A percentile compares a stretch with the other conserved stretches of the same genome.
Evolutionary conservation across 2,888 invertebrate genomes (phyloP).

Genomic region (Hemithea aestivaria): DNA sequence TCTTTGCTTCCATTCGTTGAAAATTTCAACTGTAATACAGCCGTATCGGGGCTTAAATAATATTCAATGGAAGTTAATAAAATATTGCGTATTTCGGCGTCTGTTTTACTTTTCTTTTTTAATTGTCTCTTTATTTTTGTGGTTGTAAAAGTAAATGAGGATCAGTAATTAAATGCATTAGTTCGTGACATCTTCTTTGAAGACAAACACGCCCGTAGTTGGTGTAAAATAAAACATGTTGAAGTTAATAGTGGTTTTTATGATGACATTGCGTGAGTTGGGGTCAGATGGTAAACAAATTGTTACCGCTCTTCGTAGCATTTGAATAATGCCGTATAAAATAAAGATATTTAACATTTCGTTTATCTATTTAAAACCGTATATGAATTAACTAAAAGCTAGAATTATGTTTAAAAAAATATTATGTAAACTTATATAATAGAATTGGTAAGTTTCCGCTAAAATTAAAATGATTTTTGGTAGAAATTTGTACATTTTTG

Average conservation of each 20-base stretch:
- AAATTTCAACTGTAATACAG: conserved; percentile 62
- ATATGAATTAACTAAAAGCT: too few species aligned
- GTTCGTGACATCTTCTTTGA: conserved; percentile 61
- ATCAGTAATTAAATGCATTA: conserved; percentile 40
- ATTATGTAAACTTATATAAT: too few species aligned
- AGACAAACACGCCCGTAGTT: conserved; percentile 52
- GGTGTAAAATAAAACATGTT: conserved; percentile 62
- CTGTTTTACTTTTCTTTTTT: conserved; percentile 13
- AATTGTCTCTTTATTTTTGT: conserved; percentile 13
- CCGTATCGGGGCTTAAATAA: conserved; percentile 69
- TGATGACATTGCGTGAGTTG: conserved; percentile 66
- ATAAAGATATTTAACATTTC: too few species aligned
- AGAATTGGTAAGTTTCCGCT: too few species aligned
- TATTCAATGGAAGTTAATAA: conserved; percentile 49
- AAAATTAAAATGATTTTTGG: too few species aligned
- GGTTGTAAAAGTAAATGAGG: conserved; percentile 31
- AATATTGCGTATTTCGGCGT: conserved; percentile 34
- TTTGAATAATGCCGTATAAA: conserved; percentile 3
- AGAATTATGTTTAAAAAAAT: too few species aligned
- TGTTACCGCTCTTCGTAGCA: conserved; percentile 42
- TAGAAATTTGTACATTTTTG: too few species aligned
- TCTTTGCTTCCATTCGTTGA: conserved; percentile 62
- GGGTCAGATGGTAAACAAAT: conserved; percentile 60
- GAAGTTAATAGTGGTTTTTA: conserved; percentile 70
- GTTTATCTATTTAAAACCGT: conserved; percentile 1